Conservation (phyloP, 1,140 invertebrate species). For the Heterodera carotae region DNA sequence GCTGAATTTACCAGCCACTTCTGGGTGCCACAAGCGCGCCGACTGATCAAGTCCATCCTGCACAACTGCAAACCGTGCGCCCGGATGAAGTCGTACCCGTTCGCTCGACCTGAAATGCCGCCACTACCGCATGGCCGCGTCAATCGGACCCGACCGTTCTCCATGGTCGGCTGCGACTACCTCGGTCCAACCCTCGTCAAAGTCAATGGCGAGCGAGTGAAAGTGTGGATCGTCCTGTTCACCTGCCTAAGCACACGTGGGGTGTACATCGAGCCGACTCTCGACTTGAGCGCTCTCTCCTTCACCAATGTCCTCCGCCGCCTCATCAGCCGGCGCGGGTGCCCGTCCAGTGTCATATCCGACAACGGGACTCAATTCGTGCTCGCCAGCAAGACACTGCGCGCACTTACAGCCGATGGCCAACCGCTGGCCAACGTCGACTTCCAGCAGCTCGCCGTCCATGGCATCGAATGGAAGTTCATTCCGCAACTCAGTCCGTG, state of each 20-base stretch:
- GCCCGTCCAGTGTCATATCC: conserved; percentile 53
- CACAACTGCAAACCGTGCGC: not conserved
- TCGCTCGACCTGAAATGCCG: conserved; percentile 19
- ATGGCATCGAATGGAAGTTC: conserved; percentile 63
- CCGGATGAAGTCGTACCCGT: conserved; percentile 8
- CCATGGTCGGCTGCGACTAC: conserved; percentile 29
- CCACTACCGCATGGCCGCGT: conserved; percentile 22
- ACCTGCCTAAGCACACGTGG: conserved; percentile 66
- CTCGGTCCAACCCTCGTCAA: conserved; percentile 8
- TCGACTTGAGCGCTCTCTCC: conserved; percentile 54
- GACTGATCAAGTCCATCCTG: not conserved
- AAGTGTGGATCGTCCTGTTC: conserved; percentile 66
- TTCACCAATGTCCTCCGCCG: conserved; percentile 58
- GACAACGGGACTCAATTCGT: conserved; percentile 66
- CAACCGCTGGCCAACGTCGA: no score
- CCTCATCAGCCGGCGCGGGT: conserved; percentile 63
- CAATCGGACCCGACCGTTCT: not conserved
- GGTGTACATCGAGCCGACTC: conserved; percentile 66
- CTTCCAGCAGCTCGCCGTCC: conserved; percentile 11
- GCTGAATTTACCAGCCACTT: conserved; percentile 13
- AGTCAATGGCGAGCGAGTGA: conserved; percentile 32
- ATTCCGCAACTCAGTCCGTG: conserved; percentile 65
- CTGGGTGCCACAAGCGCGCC: conserved; percentile 20
- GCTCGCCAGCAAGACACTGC: conserved; percentile 50
- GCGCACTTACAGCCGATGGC: not conserved